Conservation (phyloP, 2,888 invertebrate genomes). For the Cepaea hortensis region DNA sequence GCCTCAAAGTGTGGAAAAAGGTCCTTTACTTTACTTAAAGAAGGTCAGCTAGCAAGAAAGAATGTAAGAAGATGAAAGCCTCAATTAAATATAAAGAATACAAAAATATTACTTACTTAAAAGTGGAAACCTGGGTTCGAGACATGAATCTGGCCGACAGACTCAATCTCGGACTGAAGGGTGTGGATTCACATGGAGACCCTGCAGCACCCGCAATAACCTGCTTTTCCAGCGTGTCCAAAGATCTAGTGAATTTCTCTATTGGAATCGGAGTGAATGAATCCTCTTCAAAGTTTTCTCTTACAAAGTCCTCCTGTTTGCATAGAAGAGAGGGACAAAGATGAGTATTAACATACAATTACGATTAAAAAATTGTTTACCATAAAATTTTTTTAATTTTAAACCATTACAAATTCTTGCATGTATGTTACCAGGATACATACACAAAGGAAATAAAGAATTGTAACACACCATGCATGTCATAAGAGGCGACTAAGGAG, state of each 20-base stretch:
- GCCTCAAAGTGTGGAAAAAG: no score
- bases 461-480: no score
- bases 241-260: constrained; percentile 65
- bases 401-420: no score
- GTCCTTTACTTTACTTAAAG: no score
- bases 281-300: constrained; percentile 71
- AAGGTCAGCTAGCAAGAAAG: no score
- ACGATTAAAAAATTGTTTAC: not conserved
- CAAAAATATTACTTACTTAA: constrained; percentile 51
- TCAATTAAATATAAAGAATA: not conserved
- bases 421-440: no score
- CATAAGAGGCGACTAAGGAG: no score
- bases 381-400: no score
- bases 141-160: constrained; percentile 71
- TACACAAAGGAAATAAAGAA: no score
- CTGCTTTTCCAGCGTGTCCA: constrained; percentile 63
- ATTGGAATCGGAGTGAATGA: constrained; percentile 63
- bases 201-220: constrained; percentile 48
- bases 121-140: constrained; percentile 57
- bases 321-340: not conserved
- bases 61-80: no score
- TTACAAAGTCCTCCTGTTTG: constrained; percentile 67
- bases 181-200: constrained; percentile 38
- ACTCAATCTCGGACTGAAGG: constrained; percentile 64
- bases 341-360: not conserved